Percentiles rank a stretch among this genome's conserved stretches.
phyloP scores from a whole-genome alignment of 2,113 vertebrate species.

The Natator depressus region DNA sequence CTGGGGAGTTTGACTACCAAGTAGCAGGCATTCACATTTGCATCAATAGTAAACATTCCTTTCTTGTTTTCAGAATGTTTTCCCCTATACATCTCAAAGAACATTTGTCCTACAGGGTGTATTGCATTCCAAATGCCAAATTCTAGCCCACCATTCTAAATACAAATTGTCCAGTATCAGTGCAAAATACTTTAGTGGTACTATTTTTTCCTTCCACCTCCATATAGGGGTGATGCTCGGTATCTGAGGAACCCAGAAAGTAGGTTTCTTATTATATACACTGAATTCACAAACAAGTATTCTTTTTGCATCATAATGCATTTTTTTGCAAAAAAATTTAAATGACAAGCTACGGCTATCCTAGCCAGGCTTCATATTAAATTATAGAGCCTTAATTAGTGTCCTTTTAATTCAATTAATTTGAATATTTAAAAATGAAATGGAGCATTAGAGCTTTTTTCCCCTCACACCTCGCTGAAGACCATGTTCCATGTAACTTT shows the following conservation, averaged over 20 bases:
- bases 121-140: neutral
- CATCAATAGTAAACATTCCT: neutral
- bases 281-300: neutral
- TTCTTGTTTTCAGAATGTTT: neutral
- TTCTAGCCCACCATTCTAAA: neutral
- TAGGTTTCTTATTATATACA: neutral
- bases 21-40: neutral
- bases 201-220: neutral
- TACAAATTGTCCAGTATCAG: neutral
- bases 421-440: conserved; percentile 18
- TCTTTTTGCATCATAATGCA: neutral
- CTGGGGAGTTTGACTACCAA: neutral
- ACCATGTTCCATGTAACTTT: neutral
- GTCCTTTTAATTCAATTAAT: neutral
- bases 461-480: neutral
- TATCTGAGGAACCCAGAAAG: neutral
- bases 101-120: neutral
- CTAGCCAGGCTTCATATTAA: neutral
- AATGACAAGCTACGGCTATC: neutral
- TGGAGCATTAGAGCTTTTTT: neutral
- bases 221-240: neutral
- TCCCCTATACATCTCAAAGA: neutral
- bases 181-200: neutral
- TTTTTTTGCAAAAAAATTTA: neutral
- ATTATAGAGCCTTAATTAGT: neutral